Evolutionary conservation across 2,797 vertebrate species (phyloP), one percentile per base, ranked within the genome.

Genomic region (Hemibagrus guttatus): DNA sequence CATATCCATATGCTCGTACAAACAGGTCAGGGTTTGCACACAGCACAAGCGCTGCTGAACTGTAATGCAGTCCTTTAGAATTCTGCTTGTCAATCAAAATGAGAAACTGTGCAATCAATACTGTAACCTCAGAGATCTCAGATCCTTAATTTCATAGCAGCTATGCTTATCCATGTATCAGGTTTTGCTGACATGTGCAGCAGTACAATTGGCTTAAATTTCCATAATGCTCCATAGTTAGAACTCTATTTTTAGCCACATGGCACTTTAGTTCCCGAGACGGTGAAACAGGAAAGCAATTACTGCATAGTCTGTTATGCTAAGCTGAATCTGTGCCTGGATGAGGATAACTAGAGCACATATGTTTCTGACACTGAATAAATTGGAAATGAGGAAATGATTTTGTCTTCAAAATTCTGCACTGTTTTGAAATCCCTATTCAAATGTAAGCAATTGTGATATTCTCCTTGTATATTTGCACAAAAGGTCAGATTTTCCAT

Each of bases 191-290:
- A 76, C 58, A 56, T 42, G 52, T 49, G 3, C 54, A 84, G 35
- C 28, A 35, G 35, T 69, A 28, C 69, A 76, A 82, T 71, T 83
- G 69, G 68, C 54, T 78, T 87, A 78, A 84, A 84, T 83, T 85
- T 85, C 85, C 83, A 87, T 85, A 84, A 78, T 80, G 84, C n/a
- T 76, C 86, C 84, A 86, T 76, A 86, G 64, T 84, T 84, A 89
- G 46, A 72, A 46, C 35, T 85, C 81, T 84, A 86, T 86, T 80
- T 87, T 85, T 89, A 86, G 84, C 66, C 16, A 69, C 21, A 54
- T 68, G 6, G 17, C 58, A 35, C 35, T 81, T 79, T 26, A 64
- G 68, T 54, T 63, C 59, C 69, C 14, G 8, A 80, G 78, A 81
- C 13, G 16, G 35, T 39, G 78, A 61, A 80, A 80, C 56, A 61